Base-by-base conservation (phyloP, 1,140 invertebrate genomes). In the Monomorium pharaonis region DNA sequence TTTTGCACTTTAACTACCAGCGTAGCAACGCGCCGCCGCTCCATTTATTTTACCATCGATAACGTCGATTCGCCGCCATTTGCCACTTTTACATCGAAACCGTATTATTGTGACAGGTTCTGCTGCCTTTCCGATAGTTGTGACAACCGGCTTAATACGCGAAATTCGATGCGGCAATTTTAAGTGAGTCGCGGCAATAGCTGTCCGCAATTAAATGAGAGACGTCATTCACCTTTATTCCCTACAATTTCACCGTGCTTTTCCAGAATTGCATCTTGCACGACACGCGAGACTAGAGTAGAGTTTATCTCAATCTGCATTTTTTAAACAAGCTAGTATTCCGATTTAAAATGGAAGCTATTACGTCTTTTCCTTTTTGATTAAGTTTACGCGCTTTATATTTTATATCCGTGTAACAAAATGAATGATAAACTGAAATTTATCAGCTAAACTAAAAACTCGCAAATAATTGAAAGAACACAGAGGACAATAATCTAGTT, bases 1-100 rank as follows among this genome's bases (percentile, higher is more conserved):
- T 89, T 89, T 89, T 89, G 88, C 88, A 89, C 88, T 89, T 89
- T 89, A 89, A 89, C 86, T 88, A 77, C 44, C 76, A 76, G 51
- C 70, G 75, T 83, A 80, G 47, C 60, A 49, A 54, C 44, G 76
- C 74, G 84, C 74, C 4, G 56, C 81, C 60, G 44, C 49, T 77
- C 84, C 63, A 77, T 89, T 89, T 86, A 76, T 85, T 54, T 70
- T 58, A 54, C 49, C 84, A 74, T 89, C 84, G 88, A 88, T 83
- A 89, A 88, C 87, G 84, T 81, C 60, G 70, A 81, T 88, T 88
- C 54, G 12, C 70, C 83, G n/a, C 77, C 88, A 85, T 84, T 89
- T 85, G 84, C 74, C 56, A 76, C 85, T 89, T 76, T 88, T 78
- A 81, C 78, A 81, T 72, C 78, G 78, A 44, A 81, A 72, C 37